These are phyloP conservation scores for Perodicticus potto DNA, from an alignment of 2,797 vertebrate species.

Conservation along the genomic window DNA sequence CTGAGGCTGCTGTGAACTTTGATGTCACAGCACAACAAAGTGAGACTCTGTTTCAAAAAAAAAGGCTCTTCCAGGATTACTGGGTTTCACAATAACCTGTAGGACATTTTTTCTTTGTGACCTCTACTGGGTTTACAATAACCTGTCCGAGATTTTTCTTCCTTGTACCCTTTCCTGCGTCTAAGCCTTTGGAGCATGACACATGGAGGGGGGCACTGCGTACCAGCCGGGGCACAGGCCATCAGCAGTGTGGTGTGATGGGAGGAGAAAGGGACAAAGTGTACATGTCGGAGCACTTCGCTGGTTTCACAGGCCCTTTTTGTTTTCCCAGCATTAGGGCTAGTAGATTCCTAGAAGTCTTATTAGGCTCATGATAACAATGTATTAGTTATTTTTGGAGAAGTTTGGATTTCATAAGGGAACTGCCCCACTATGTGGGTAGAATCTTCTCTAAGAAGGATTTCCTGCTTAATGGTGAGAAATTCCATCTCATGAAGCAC, in stretches of 20 bases:
- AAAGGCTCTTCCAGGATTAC: too few relatives aligned
- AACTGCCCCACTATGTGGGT: background rate
- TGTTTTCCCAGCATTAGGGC: background rate
- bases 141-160: background rate
- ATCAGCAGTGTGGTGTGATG: background rate
- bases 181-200: background rate
- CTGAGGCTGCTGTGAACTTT: too few relatives aligned
- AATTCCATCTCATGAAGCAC: background rate
- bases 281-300: background rate
- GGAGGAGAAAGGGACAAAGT: background rate
- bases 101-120: too few relatives aligned
- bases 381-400: background rate
- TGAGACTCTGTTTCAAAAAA: too few relatives aligned
- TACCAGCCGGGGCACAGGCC: background rate
- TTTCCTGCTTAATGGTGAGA: background rate
- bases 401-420: slow-evolving; percentile 53
- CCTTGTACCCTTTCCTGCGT: background rate
- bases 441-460: background rate
- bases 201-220: too few relatives aligned
- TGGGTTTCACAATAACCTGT: too few relatives aligned
- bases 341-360: slow-evolving; percentile 25
- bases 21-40: too few relatives aligned
- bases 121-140: background rate
- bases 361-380: background rate
- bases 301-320: background rate